Conservation (phyloP, 2,888 invertebrate genomes). For the Eugnorisma glareosa region DNA sequence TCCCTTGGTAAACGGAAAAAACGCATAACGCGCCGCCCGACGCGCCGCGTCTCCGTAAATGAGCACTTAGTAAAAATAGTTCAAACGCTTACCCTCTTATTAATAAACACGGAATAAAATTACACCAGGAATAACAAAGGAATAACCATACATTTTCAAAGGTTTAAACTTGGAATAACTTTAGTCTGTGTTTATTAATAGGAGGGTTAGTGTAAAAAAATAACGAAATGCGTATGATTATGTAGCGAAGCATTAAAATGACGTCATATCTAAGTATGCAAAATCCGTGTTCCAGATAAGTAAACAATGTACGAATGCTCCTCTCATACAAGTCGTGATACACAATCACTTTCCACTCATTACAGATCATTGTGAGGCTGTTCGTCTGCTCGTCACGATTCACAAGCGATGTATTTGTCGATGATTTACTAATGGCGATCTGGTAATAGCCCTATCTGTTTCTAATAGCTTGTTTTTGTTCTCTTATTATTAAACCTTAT, state of each 20-base stretch:
- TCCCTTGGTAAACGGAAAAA: too few species aligned
- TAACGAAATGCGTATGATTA: neutral
- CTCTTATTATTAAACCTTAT: neutral
- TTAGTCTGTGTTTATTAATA: too few species aligned
- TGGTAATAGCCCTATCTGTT: constrained; percentile 6
- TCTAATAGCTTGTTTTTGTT: neutral
- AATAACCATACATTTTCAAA: too few species aligned
- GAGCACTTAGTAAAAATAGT: too few species aligned
- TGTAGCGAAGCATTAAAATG: neutral
- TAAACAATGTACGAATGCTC: constrained; percentile 26
- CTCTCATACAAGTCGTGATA: constrained; percentile 53
- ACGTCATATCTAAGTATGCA: constrained; percentile 18
- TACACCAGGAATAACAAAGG: too few species aligned
- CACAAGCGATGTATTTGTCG: constrained; percentile 14
- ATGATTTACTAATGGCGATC: constrained; percentile 26
- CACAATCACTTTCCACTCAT: constrained; percentile 68
- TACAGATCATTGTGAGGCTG: constrained; percentile 50
- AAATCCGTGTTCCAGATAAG: constrained; percentile 26
- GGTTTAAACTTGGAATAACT: too few species aligned
- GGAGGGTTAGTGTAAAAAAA: neutral
- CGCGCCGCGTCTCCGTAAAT: too few species aligned
- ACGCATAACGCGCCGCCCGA: too few species aligned
- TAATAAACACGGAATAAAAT: too few species aligned
- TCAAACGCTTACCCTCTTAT: too few species aligned
- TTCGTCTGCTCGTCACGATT: constrained; percentile 57